Evolutionary conservation across 2,888 invertebrate genomes (phyloP).

Genomic region (Phrixothrix hirtus): DNA sequence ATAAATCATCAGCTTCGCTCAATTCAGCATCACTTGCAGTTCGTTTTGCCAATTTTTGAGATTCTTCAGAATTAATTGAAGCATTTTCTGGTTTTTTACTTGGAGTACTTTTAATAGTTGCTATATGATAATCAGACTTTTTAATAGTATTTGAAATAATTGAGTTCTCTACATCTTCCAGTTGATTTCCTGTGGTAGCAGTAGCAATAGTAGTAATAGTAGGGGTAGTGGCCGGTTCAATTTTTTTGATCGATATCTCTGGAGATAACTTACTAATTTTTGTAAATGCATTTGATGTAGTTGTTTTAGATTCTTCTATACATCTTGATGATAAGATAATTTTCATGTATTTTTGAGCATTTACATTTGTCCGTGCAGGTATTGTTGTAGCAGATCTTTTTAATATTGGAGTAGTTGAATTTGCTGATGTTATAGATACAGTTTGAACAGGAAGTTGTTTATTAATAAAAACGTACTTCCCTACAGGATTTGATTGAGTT

Average conservation of each 20-base stretch:
- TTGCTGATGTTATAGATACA: conserved; percentile 6
- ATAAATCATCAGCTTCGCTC: neutral
- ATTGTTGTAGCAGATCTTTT: conserved; percentile 31
- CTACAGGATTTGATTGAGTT: conserved; percentile 24
- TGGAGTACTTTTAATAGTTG: neutral
- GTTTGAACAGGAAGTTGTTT: conserved; percentile 32
- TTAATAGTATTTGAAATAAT: conserved; percentile 48
- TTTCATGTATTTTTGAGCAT: conserved; percentile 56
- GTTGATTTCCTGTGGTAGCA: too few relatives aligned
- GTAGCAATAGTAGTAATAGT: too few relatives aligned
- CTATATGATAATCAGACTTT: conserved; percentile 38
- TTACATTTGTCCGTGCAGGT: conserved; percentile 28
- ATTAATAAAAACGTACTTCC: conserved; percentile 40
- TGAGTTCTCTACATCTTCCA: conserved; percentile 51
- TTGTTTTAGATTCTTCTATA: conserved; percentile 27
- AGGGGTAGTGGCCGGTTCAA: conserved; percentile 21
- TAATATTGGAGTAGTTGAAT: conserved; percentile 29
- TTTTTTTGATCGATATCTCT: conserved; percentile 43
- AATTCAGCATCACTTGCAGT: neutral
- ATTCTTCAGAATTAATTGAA: neutral
- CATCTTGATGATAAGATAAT: conserved; percentile 58
- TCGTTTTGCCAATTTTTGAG: neutral
- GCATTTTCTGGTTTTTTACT: neutral
- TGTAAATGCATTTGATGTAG: conserved; percentile 26
- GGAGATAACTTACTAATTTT: conserved; percentile 38